phyloP scores from a whole-genome alignment of 2,113 vertebrate species.

The Cryptomyrus ogoouensis region DNA sequence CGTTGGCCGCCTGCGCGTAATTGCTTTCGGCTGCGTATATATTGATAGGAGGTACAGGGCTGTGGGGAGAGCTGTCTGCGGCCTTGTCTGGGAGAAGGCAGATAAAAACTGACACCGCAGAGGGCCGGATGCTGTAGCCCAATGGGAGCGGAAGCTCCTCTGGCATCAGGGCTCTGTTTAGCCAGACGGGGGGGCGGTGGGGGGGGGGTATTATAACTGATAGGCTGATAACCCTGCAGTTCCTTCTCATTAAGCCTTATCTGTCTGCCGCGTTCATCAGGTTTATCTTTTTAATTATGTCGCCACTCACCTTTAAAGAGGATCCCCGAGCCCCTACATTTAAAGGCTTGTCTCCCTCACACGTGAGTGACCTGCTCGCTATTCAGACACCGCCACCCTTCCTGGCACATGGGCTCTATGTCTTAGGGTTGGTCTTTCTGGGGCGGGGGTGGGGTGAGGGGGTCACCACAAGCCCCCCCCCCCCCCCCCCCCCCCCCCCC shows the following conservation, averaged over 20 bases:
- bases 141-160: slow-evolving; percentile 39
- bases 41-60: slow-evolving; percentile 24
- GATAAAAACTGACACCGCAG: slow-evolving; percentile 51
- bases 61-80: slow-evolving; percentile 32
- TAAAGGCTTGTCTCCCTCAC: slow-evolving; percentile 35
- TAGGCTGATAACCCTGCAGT: background rate
- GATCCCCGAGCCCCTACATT: slow-evolving; percentile 37
- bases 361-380: slow-evolving; percentile 34
- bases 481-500: background rate
- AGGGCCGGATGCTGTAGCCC: slow-evolving; percentile 43
- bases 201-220: background rate
- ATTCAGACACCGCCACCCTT: background rate
- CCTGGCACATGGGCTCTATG: background rate
- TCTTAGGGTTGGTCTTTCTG: background rate
- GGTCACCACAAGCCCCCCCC: too few species aligned
- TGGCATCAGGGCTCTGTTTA: slow-evolving; percentile 20
- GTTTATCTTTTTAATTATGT: slow-evolving; percentile 62
- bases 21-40: slow-evolving; percentile 5
- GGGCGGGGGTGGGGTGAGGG: background rate
- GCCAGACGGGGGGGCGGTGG: background rate
- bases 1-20: background rate
- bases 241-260: slow-evolving; percentile 55
- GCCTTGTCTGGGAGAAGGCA: slow-evolving; percentile 35
- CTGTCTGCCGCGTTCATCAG: slow-evolving; percentile 47
- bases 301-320: slow-evolving; percentile 45